A percentile compares a stretch with the other conserved stretches of the same genome.
These are phyloP conservation scores for Monochamus saltuarius DNA, from an alignment of 1,140 invertebrate genomes.

Conservation along the genomic window DNA sequence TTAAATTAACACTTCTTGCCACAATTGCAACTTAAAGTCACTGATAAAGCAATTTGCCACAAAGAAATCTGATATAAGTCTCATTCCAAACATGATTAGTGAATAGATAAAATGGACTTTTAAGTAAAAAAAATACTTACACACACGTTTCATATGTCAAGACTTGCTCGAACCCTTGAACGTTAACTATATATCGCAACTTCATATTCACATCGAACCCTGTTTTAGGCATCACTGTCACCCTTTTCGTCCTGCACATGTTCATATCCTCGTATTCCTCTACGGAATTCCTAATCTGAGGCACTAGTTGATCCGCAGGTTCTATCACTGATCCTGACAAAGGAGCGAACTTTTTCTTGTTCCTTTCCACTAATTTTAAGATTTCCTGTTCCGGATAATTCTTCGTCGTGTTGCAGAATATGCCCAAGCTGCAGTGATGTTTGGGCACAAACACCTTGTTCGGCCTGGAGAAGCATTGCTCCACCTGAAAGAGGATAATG, in stretches of 20 bases:
- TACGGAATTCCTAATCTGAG: constrained; percentile 9
- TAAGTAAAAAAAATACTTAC: constrained; percentile 28
- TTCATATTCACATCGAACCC: constrained; percentile 28
- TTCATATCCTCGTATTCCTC: constrained; percentile 19
- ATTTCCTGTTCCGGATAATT: constrained; percentile 33
- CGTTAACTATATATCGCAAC: constrained; percentile 33
- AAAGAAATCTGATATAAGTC: no score
- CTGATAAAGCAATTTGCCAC: no score
- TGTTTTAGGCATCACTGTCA: constrained; percentile 29
- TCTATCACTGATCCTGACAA: constrained; percentile 30
- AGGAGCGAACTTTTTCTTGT: constrained; percentile 21
- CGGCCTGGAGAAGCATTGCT: constrained; percentile 1
- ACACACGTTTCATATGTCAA: constrained; percentile 36
- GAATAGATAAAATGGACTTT: neutral
- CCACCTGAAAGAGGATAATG: neutral
- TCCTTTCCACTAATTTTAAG: constrained; percentile 27
- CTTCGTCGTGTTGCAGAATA: constrained; percentile 18
- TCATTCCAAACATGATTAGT: neutral
- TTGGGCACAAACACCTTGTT: constrained; percentile 20
- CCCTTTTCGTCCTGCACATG: constrained; percentile 29
- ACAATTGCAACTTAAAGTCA: no score
- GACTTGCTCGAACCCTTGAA: constrained; percentile 27
- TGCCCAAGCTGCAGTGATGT: constrained; percentile 7
- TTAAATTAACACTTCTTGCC: no score
- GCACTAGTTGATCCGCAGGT: constrained; percentile 20